Conservation (phyloP, 2,888 invertebrate genomes). For the Fabriciana adippe region DNA sequence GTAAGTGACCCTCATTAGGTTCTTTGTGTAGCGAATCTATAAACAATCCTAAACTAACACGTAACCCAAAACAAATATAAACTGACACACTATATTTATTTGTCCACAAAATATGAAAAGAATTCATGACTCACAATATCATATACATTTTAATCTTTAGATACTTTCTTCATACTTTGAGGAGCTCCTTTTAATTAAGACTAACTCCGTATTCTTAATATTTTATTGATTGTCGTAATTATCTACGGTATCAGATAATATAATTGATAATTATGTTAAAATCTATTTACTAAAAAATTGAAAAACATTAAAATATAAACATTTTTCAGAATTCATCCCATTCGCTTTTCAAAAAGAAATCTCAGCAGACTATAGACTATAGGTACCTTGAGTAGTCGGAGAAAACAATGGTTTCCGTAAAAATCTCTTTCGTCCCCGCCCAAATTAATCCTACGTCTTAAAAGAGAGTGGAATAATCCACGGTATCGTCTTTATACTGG, state of each 20-base stretch:
- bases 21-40: conserved; percentile 16
- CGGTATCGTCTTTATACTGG: conserved; percentile 17
- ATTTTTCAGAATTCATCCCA: background rate
- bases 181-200: too few relatives aligned
- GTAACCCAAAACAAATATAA: conserved; percentile 13
- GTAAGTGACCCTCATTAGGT: conserved; percentile 8
- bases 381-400: conserved; percentile 21
- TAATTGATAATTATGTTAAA: too few relatives aligned
- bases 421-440: conserved; percentile 22
- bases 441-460: conserved; percentile 30
- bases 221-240: too few relatives aligned
- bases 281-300: background rate
- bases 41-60: conserved; percentile 18
- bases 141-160: background rate
- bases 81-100: conserved; percentile 11
- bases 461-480: conserved; percentile 28
- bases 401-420: conserved; percentile 29
- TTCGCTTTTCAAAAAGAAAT: conserved; percentile 18
- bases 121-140: background rate
- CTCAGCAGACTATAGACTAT: conserved; percentile 8
- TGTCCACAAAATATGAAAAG: conserved; percentile 4
- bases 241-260: too few relatives aligned
- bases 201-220: too few relatives aligned
- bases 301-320: background rate
- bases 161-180: background rate